Conservation (phyloP, 2,113 vertebrate genomes). For the Mirza zaza region DNA sequence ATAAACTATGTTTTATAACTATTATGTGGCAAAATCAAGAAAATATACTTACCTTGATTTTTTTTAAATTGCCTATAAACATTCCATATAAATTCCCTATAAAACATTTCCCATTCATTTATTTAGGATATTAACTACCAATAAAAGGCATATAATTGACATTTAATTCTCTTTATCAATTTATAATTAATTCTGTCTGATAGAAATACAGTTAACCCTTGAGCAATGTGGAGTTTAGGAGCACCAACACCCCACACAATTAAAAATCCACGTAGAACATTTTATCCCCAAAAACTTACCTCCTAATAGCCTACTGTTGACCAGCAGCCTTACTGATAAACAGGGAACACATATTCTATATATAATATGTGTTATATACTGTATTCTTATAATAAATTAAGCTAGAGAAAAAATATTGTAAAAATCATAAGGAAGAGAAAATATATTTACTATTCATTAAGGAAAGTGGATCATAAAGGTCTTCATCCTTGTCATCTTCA, state of each 20-base stretch:
- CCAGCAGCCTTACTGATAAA: neutral
- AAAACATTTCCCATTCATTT: conserved; percentile 34
- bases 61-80: neutral
- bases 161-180: conserved; percentile 19
- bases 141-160: neutral
- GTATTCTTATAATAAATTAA: neutral
- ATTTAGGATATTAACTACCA: neutral
- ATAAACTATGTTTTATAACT: neutral
- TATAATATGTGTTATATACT: neutral
- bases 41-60: conserved; percentile 4
- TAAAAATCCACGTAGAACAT: neutral
- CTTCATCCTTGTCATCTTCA: neutral
- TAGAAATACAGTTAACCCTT: neutral
- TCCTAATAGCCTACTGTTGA: neutral
- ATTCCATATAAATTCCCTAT: neutral
- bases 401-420: neutral
- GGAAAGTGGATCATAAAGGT: neutral
- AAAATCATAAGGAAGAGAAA: neutral
- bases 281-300: neutral
- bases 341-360: neutral
- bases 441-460: neutral
- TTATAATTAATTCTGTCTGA: neutral
- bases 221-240: neutral
- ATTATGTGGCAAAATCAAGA: neutral
- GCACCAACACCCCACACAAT: neutral